Conservation (phyloP, 1,140 invertebrate species). For the Neodiprion fabricii region DNA sequence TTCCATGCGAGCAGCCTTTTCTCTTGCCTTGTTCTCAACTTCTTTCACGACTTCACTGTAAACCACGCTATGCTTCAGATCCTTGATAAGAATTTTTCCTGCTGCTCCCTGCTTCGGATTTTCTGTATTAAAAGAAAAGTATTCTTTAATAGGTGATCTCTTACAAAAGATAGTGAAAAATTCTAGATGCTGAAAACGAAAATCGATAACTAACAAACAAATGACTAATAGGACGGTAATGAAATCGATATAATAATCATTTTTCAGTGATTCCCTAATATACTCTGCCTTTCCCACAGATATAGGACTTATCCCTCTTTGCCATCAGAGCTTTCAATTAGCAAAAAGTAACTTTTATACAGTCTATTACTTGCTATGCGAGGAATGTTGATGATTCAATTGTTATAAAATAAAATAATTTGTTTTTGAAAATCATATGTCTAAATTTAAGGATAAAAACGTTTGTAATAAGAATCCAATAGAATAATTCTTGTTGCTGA, state of each 20-base stretch:
- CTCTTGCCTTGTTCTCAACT: slow-evolving; percentile 69
- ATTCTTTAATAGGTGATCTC: slow-evolving; percentile 16
- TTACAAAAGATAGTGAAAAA: not conserved
- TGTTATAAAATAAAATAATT: too few relatives aligned
- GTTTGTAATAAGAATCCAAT: slow-evolving; percentile 26
- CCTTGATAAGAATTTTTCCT: slow-evolving; percentile 67
- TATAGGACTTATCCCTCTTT: too few relatives aligned
- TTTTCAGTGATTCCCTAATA: too few relatives aligned
- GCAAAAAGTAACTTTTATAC: too few relatives aligned
- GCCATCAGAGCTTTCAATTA: too few relatives aligned
- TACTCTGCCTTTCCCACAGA: too few relatives aligned
- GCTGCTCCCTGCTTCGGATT: slow-evolving; percentile 48
- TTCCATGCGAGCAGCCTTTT: slow-evolving; percentile 68
- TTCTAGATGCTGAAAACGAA: slow-evolving; percentile 10
- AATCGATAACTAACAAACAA: not conserved
- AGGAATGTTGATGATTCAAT: too few relatives aligned
- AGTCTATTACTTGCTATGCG: too few relatives aligned
- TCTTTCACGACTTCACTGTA: slow-evolving; percentile 72
- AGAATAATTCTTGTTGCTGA: not conserved
- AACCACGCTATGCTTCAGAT: slow-evolving; percentile 71
- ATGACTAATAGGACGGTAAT: not conserved
- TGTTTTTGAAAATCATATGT: not conserved
- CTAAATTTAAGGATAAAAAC: not conserved
- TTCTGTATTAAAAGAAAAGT: slow-evolving; percentile 40
- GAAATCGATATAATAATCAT: not conserved